Percentiles rank a stretch among this genome's conserved stretches.
These are phyloP conservation scores for Fistularia tabacaria DNA, from an alignment of 2,797 vertebrate species.

Conservation along the genomic window DNA sequence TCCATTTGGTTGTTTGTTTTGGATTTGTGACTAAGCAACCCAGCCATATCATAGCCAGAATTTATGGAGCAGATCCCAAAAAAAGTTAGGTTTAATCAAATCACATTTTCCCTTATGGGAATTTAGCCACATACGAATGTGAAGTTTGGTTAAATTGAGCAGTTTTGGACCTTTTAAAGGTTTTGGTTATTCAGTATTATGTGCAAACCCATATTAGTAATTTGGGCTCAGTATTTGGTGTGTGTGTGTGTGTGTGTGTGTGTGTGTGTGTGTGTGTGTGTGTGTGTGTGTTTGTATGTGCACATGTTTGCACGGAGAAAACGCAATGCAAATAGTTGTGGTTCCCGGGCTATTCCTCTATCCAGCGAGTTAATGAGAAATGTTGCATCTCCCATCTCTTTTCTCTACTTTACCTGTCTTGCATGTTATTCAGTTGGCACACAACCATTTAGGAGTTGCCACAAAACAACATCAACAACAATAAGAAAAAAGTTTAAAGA, in stretches of 20 bases:
- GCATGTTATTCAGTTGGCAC: slow-evolving; percentile 37
- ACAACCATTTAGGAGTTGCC: slow-evolving; percentile 6
- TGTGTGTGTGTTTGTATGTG: slow-evolving; percentile 9
- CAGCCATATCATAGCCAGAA: too few relatives aligned
- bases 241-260: slow-evolving; percentile 5
- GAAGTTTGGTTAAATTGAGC: too few relatives aligned
- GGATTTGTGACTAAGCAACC: too few relatives aligned
- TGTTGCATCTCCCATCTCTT: slow-evolving; percentile 37
- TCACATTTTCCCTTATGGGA: too few relatives aligned
- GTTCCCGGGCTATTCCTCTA: slow-evolving; percentile 61
- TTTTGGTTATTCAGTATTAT: too few relatives aligned
- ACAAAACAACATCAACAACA: slow-evolving; percentile 5
- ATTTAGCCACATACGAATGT: too few relatives aligned
- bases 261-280: slow-evolving; percentile 6
- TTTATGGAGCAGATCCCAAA: too few relatives aligned
- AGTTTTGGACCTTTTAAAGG: too few relatives aligned
- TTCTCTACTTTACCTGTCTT: slow-evolving; percentile 1
- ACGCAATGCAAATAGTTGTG: slow-evolving; percentile 56
- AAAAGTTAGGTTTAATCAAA: too few relatives aligned
- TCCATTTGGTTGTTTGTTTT: too few relatives aligned
- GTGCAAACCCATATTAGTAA: too few relatives aligned
- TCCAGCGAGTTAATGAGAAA: slow-evolving; percentile 64
- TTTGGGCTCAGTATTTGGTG: too few relatives aligned
- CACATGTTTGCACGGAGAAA: slow-evolving; percentile 47
- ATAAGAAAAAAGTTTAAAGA: neutral